Evolutionary conservation across 2,113 vertebrate species (phyloP).

Genomic region (Colistium nudipinnis): DNA sequence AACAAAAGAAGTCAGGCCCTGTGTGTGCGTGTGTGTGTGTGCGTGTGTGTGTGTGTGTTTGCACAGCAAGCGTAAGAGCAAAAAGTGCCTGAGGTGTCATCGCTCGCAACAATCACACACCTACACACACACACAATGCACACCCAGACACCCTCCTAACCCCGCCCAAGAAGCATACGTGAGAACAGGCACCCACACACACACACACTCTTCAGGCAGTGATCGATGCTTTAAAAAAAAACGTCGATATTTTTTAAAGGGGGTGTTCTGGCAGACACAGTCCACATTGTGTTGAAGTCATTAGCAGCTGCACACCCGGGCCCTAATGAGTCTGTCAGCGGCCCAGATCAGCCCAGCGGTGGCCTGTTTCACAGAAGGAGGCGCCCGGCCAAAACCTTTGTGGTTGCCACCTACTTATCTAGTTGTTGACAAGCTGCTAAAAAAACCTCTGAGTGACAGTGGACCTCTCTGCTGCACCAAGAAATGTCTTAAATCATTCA

Average conservation of each 20-base stretch:
- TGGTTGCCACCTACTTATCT: slow-evolving; percentile 67
- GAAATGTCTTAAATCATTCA: slow-evolving; percentile 62
- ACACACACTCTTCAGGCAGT: slow-evolving; percentile 2
- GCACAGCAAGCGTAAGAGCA: slow-evolving; percentile 46
- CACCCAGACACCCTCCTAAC: slow-evolving; percentile 50
- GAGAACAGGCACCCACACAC: slow-evolving; percentile 7
- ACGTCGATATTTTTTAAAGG: no score
- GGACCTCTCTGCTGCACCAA: slow-evolving; percentile 26
- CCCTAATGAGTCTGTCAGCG: slow-evolving; percentile 51
- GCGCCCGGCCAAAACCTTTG: slow-evolving; percentile 56
- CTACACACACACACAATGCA: slow-evolving; percentile 54
- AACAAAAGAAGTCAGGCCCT: slow-evolving; percentile 55
- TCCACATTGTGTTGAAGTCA: slow-evolving; percentile 28
- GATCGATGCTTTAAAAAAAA: slow-evolving; percentile 24
- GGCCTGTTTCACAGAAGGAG: slow-evolving; percentile 43
- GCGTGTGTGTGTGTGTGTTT: slow-evolving; percentile 9
- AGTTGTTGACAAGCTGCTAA: slow-evolving; percentile 61
- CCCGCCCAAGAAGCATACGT: slow-evolving; percentile 39
- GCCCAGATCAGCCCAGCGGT: slow-evolving; percentile 35
- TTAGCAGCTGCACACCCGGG: slow-evolving; percentile 11
- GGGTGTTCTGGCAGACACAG: slow-evolving; percentile 28
- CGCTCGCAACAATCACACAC: slow-evolving; percentile 53
- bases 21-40: slow-evolving; percentile 4
- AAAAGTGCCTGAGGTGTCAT: slow-evolving; percentile 59
- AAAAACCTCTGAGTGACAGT: slow-evolving; percentile 57